Percentiles rank a stretch among this genome's conserved stretches.
Conservation (phyloP, 1,140 invertebrate genomes). For the Atta cephalotes region DNA sequence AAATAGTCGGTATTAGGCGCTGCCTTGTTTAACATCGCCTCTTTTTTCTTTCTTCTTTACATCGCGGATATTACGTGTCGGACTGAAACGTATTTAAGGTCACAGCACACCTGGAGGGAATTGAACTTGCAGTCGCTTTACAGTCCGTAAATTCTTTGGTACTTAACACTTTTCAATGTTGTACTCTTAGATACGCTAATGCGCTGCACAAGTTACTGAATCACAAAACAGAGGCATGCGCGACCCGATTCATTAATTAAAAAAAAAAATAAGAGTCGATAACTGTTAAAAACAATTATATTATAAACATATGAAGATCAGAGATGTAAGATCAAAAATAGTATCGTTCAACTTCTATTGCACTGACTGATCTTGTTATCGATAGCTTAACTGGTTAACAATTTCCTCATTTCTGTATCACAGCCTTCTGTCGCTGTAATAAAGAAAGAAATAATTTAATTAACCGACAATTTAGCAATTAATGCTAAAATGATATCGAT, state of each 20-base stretch:
- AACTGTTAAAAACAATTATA: conserved; percentile 57
- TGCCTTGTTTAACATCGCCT: conserved; percentile 36
- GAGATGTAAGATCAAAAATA: conserved; percentile 46
- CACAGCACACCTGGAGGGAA: conserved; percentile 61
- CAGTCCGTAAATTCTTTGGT: conserved; percentile 66
- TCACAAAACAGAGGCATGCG: conserved; percentile 45
- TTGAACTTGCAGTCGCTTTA: conserved; percentile 51
- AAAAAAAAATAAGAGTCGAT: background rate
- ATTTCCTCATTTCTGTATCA: background rate
- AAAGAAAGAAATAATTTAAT: background rate
- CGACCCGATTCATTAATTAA: conserved; percentile 23
- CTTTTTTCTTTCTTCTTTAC: conserved; percentile 11
- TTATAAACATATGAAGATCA: conserved; percentile 52
- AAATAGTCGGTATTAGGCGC: conserved; percentile 46
- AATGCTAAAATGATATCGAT: conserved; percentile 10
- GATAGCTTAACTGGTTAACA: background rate
- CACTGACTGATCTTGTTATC: conserved; percentile 41
- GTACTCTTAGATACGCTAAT: conserved; percentile 68
- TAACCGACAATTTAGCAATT: background rate
- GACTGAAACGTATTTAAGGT: conserved; percentile 53
- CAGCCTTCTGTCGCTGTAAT: background rate
- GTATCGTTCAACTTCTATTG: conserved; percentile 59
- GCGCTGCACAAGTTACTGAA: conserved; percentile 29
- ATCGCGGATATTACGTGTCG: conserved; percentile 33
- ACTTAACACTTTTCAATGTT: conserved; percentile 61